phyloP scores from a whole-genome alignment of 2,888 invertebrate genomes.

The Euphydryas editha region DNA sequence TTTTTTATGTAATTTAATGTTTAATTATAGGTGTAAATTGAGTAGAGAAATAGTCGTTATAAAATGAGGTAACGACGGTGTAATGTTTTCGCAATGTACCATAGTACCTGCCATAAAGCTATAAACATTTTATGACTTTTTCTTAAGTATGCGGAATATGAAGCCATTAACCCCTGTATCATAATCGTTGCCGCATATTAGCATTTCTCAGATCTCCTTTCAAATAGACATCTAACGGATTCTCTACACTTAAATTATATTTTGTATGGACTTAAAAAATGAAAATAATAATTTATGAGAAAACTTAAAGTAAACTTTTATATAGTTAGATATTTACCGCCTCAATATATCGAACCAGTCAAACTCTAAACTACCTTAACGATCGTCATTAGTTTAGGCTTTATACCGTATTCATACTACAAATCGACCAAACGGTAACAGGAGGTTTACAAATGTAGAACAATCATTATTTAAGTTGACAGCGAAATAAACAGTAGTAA shows the following conservation, averaged over 20 bases:
- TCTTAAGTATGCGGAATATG: slow-evolving; percentile 29
- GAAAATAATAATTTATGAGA: too few relatives aligned
- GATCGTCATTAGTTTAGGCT: slow-evolving; percentile 34
- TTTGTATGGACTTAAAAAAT: too few relatives aligned
- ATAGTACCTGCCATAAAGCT: slow-evolving; percentile 32
- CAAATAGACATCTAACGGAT: slow-evolving; percentile 9
- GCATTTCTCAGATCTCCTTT: slow-evolving; percentile 22
- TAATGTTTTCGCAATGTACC: slow-evolving; percentile 36
- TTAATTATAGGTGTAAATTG: slow-evolving; percentile 32
- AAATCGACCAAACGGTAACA: slow-evolving; percentile 40
- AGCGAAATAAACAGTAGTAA: slow-evolving; percentile 71
- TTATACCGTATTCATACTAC: slow-evolving; percentile 31
- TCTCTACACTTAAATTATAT: neutral
- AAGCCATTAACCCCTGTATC: slow-evolving; percentile 32
- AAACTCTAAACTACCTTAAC: slow-evolving; percentile 31
- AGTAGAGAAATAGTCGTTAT: slow-evolving; percentile 19
- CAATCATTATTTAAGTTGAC: slow-evolving; percentile 62
- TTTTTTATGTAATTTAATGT: slow-evolving; percentile 4
- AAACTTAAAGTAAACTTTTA: neutral
- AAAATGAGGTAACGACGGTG: slow-evolving; percentile 26
- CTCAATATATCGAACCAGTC: slow-evolving; percentile 18
- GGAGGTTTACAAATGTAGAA: slow-evolving; percentile 46
- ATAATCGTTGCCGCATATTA: slow-evolving; percentile 31
- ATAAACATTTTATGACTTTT: slow-evolving; percentile 37
- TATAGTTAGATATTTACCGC: neutral